These are phyloP conservation scores for Selenia dentaria DNA, from an alignment of 2,888 invertebrate species.

Conservation along the genomic window DNA sequence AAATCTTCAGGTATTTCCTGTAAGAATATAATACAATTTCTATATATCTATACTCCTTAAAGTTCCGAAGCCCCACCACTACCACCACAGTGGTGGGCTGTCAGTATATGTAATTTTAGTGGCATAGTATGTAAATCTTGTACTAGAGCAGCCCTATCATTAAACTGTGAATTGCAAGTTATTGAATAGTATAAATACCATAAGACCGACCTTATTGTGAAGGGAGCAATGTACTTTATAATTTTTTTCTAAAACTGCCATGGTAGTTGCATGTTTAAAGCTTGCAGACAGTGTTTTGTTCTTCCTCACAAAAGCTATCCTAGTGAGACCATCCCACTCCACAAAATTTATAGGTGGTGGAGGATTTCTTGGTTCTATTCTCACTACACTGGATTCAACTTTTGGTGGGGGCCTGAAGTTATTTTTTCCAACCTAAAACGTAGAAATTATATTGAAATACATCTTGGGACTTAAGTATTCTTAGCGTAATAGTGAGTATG, in stretches of 20 bases:
- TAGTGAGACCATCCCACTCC: slow-evolving; percentile 99
- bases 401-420: slow-evolving; percentile 99
- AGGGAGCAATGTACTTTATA: slow-evolving; percentile 95
- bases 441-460: neutral
- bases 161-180: too few relatives aligned
- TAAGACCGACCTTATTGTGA: slow-evolving; percentile 85
- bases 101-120: too few relatives aligned
- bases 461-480: too few relatives aligned
- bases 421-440: slow-evolving; percentile 94
- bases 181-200: neutral
- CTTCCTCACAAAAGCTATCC: slow-evolving; percentile 97
- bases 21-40: neutral
- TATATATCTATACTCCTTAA: too few relatives aligned
- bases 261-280: slow-evolving; percentile 94
- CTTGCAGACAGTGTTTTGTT: slow-evolving; percentile 97
- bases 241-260: slow-evolving; percentile 95
- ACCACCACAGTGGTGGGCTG: too few relatives aligned
- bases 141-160: too few relatives aligned
- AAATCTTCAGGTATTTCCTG: slow-evolving; percentile 91
- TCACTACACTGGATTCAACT: slow-evolving; percentile 99
- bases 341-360: slow-evolving; percentile 97
- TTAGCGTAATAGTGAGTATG: too few relatives aligned
- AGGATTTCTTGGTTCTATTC: slow-evolving; percentile 98
- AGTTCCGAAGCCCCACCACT: too few relatives aligned
- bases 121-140: too few relatives aligned